These are phyloP conservation scores for Pitta sordida DNA, from an alignment of 2,113 vertebrate genomes.

Conservation along the genomic window DNA sequence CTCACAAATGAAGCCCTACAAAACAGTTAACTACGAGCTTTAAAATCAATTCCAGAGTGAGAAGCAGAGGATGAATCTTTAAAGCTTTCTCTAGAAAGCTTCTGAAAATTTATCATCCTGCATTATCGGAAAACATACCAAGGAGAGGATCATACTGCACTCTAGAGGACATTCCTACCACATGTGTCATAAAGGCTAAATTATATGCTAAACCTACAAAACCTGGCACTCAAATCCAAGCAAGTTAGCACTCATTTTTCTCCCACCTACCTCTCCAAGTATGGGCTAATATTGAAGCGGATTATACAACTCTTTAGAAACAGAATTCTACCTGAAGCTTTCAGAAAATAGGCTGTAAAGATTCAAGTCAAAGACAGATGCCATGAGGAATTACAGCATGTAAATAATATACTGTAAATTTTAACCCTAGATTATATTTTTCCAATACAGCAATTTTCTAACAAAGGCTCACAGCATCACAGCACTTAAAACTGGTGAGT, in stretches of 20 bases:
- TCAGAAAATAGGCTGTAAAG: not conserved
- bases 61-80: not conserved
- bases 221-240: not conserved
- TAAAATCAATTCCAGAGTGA: not conserved
- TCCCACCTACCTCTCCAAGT: not conserved
- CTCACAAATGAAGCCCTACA: not conserved
- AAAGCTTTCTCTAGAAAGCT: not conserved
- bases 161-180: not conserved
- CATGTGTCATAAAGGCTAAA: not conserved
- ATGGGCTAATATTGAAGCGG: not conserved
- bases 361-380: not conserved
- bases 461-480: not conserved
- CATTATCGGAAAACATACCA: not conserved
- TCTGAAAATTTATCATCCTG: not conserved
- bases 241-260: not conserved
- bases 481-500: not conserved
- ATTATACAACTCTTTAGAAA: not conserved
- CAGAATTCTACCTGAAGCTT: not conserved
- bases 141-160: not conserved
- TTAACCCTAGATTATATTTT: not conserved
- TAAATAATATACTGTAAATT: not conserved
- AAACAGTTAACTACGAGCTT: not conserved
- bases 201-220: not conserved
- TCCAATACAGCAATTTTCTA: not conserved
- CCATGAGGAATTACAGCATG: not conserved